Percentiles rank a stretch among this genome's conserved stretches.
Evolutionary conservation across 92 coral and sea anemone genomes (phyloP).

Genomic region (Phymanthus crucifer): DNA sequence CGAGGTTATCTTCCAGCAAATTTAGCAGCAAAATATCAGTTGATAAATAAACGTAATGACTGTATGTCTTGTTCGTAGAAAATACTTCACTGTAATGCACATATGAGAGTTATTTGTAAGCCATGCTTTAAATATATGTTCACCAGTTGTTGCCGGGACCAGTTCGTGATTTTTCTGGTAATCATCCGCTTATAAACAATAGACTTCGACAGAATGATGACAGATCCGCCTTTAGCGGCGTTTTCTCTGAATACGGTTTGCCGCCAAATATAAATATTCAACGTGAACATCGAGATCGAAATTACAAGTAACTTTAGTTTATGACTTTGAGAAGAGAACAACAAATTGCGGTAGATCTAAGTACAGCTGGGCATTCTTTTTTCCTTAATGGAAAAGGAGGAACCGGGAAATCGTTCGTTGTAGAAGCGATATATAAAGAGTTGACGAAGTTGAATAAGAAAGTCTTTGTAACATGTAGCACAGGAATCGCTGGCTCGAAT

Average conservation of each 20-base stretch:
- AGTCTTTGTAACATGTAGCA: neutral
- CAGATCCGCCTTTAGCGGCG: neutral
- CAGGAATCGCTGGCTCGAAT: neutral
- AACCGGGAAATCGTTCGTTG: neutral
- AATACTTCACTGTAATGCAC: neutral
- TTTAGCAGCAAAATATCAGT: too few relatives aligned
- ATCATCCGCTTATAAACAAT: too few relatives aligned
- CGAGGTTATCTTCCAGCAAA: too few relatives aligned
- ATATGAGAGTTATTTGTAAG: too few relatives aligned
- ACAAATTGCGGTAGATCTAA: neutral
- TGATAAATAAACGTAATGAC: neutral
- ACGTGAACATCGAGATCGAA: neutral
- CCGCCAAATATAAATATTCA: neutral
- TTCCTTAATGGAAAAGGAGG: conserved; percentile 6
- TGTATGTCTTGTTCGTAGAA: neutral
- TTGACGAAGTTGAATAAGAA: neutral
- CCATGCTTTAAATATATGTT: neutral
- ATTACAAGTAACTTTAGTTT: neutral
- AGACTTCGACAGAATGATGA: conserved; percentile 1
- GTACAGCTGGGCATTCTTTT: neutral
- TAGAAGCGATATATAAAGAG: neutral
- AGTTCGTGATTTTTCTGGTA: too few relatives aligned
- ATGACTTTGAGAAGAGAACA: neutral
- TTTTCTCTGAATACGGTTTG: neutral
- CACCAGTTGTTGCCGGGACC: neutral